These are phyloP conservation scores for Odontomyia ornata DNA, from an alignment of 2,888 invertebrate genomes.

Conservation along the genomic window DNA sequence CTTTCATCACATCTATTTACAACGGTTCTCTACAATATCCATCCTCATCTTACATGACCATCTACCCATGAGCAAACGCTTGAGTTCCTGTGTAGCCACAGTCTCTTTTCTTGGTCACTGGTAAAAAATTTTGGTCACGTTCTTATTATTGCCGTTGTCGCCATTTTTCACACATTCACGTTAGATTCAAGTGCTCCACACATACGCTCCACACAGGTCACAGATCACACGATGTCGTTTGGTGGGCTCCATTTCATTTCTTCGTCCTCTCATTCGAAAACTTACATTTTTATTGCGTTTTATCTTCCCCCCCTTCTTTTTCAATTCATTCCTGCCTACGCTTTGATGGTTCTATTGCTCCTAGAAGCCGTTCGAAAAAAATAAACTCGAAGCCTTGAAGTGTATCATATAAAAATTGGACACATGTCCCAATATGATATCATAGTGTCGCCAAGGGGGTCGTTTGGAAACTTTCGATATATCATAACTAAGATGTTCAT, in stretches of 20 bases:
- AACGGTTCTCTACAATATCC: not conserved
- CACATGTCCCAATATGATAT: slow-evolving; percentile 49
- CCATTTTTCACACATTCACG: slow-evolving; percentile 50
- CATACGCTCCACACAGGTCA: slow-evolving; percentile 42
- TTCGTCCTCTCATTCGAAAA: slow-evolving; percentile 10
- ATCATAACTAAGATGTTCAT: slow-evolving; percentile 43
- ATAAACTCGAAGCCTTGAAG: slow-evolving; percentile 35
- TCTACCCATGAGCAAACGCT: not conserved
- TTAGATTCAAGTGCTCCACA: slow-evolving; percentile 19
- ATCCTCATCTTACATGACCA: not conserved
- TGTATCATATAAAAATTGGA: slow-evolving; percentile 49
- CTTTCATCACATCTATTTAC: slow-evolving; percentile 16
- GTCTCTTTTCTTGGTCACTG: slow-evolving; percentile 5
- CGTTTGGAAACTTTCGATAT: slow-evolving; percentile 48
- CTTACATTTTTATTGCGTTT: slow-evolving; percentile 39
- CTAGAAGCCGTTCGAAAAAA: not conserved
- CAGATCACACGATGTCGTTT: slow-evolving; percentile 44
- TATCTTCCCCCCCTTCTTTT: slow-evolving; percentile 33
- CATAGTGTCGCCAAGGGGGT: slow-evolving; percentile 46
- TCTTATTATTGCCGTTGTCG: slow-evolving; percentile 49
- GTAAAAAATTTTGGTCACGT: slow-evolving; percentile 49
- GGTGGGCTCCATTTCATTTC: not conserved
- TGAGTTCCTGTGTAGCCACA: no score
- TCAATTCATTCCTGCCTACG: slow-evolving; percentile 22
- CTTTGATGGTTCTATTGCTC: not conserved